Evolutionary conservation across 2,113 vertebrate species (phyloP).

Genomic region (Barnardius zonarius): DNA sequence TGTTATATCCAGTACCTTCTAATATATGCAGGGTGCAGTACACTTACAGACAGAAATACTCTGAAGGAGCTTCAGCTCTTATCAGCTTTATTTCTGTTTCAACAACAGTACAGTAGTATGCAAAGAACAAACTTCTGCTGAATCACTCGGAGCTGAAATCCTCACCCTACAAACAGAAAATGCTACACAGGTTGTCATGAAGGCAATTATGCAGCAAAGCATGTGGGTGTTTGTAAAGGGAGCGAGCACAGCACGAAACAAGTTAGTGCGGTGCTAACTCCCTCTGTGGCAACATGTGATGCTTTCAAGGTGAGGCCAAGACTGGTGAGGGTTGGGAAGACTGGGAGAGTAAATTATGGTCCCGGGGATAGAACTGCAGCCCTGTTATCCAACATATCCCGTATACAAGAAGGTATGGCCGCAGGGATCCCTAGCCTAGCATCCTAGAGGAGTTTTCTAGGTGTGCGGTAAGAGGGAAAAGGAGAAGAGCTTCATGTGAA

Average conservation of each 20-base stretch:
- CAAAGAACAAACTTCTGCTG: slow-evolving; percentile 5
- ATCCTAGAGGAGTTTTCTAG: not conserved
- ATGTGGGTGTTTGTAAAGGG: not conserved
- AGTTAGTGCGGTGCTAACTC: not conserved
- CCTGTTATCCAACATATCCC: not conserved
- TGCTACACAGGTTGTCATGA: not conserved
- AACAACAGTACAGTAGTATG: not conserved
- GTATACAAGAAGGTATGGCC: not conserved
- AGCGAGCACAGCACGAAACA: rapidly evolving
- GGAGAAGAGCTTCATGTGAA: not conserved
- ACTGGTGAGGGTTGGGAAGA: not conserved
- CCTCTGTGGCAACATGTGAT: not conserved
- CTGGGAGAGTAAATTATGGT: not conserved
- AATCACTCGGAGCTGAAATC: not conserved
- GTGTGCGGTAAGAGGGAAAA: not conserved
- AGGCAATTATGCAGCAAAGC: not conserved
- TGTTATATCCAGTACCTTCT: not conserved
- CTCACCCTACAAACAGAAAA: not conserved
- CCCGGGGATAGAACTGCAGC: not conserved
- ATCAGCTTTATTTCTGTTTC: not conserved
- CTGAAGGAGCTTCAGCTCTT: not conserved
- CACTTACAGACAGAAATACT: not conserved
- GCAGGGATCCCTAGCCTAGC: not conserved
- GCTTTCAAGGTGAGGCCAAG: not conserved
- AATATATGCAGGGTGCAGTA: not conserved